Evolutionary conservation across 1,140 invertebrate species (phyloP), one percentile per base, ranked within the genome.

Genomic region (Dreissena polymorpha): DNA sequence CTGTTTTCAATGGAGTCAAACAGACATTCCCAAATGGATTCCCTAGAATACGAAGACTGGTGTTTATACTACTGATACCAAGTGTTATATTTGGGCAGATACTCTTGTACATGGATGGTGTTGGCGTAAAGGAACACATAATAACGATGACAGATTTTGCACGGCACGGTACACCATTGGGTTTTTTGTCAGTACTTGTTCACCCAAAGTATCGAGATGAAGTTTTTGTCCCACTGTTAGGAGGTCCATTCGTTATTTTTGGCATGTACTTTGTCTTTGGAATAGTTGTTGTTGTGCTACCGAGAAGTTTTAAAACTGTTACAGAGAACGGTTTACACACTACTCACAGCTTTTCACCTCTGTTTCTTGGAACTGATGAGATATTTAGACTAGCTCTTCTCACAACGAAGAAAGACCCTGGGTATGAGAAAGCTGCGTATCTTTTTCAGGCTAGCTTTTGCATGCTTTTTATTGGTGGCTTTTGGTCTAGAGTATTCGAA

Each of bases 361-460:
- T 78, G 3, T 78, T 78, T 21, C 49, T 69, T n/a, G 50, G 27
- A 27, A 18, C 21, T 21, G 14, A 27, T 29, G 21, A 69, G 25
- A 78, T 67, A 7, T 27, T 78, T 14, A 53, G 13, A 10, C n/a
- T 57, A n/a, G 68, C 76, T 18, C 57, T 21, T 23, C 29, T 78
- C 21, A 70, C 12, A 16, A 60, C 27, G 3, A 27, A 16, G 16
- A 27, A 12, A 39, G 6, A 0, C 5, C 2, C 2, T 7, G 78
- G 78, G 0, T 80, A 72, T 64, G 50, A 27, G 25, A 80, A 65
- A 64, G 69, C 68, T n/a, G 13, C 23, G 1, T 27, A 16, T 0
- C 12, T 80, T 12, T 57, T 80, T n/a, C 70, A 70, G 70, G 65
- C 63, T 21, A 80, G 78, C 10, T 63, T 71, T 18, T 80, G 51